phyloP scores from a whole-genome alignment of 1,140 invertebrate genomes.

The Babylonia areolata region DNA sequence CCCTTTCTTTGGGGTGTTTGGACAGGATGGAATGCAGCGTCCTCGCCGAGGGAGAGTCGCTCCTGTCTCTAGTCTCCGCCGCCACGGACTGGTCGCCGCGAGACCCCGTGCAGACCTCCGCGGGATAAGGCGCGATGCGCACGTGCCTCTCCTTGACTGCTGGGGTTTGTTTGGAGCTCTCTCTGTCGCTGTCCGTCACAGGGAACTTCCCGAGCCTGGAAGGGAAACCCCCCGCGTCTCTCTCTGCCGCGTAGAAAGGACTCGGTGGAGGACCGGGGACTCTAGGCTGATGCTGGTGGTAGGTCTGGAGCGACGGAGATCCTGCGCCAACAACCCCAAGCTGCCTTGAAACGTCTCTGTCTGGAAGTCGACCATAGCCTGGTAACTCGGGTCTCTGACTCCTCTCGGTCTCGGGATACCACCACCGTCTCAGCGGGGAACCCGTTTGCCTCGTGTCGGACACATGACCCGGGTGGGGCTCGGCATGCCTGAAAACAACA shows the following conservation, averaged over 20 bases:
- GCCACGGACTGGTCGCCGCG: background rate
- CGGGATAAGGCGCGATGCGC: background rate
- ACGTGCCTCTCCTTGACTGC: background rate
- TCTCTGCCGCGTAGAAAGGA: background rate
- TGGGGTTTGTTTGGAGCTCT: background rate
- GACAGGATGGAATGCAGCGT: background rate
- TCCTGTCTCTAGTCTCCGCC: background rate
- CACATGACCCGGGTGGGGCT: background rate
- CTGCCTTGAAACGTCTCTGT: background rate
- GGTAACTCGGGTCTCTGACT: background rate
- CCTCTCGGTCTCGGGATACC: background rate
- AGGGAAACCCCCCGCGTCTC: background rate
- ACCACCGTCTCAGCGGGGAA: background rate
- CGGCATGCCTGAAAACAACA: background rate
- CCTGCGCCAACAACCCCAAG: background rate
- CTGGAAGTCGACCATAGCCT: background rate
- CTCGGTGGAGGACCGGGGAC: background rate
- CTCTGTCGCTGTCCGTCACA: conserved; percentile 16
- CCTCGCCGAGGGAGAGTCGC: background rate
- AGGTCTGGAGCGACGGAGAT: background rate
- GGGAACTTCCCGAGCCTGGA: background rate
- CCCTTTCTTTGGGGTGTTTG: conserved; percentile 9
- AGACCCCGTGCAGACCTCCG: background rate
- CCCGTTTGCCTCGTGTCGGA: background rate
- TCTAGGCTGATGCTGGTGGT: background rate